Evolutionary conservation across 2,888 invertebrate species (phyloP).

Genomic region (Troilus luridus): DNA sequence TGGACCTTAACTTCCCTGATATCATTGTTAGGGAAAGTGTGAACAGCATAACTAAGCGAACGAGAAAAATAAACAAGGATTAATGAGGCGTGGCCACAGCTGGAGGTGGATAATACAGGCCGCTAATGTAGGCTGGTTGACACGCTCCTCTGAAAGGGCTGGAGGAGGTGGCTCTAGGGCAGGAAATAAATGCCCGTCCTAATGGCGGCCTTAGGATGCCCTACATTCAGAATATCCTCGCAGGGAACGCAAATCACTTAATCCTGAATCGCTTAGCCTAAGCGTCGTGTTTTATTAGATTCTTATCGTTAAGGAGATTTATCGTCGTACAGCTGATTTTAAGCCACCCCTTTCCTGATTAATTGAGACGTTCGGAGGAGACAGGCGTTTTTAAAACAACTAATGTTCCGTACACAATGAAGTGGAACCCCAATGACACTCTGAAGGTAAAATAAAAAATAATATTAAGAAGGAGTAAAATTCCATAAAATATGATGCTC

Average conservation of each 20-base stretch:
- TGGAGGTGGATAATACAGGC: background rate
- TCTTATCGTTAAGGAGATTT: background rate
- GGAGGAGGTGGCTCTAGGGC: background rate
- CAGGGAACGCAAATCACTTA: background rate
- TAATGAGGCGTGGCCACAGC: background rate
- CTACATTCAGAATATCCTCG: background rate
- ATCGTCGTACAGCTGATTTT: background rate
- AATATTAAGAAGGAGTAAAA: no score
- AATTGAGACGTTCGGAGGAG: background rate
- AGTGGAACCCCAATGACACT: no score
- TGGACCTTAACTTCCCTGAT: no score
- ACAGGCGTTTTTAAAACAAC: no score
- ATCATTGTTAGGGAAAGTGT: no score
- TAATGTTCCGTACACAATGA: no score
- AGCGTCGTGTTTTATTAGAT: background rate
- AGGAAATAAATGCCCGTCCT: background rate
- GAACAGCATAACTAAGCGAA: background rate
- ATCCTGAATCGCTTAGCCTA: background rate
- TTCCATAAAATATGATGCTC: no score
- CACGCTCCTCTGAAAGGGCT: background rate
- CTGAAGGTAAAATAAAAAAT: no score
- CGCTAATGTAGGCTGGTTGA: conserved; percentile 1
- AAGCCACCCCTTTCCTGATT: background rate
- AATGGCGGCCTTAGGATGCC: background rate
- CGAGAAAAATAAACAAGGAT: background rate